phyloP scores from a whole-genome alignment of 2,888 invertebrate genomes.

The Drosophila vallismaia region DNA sequence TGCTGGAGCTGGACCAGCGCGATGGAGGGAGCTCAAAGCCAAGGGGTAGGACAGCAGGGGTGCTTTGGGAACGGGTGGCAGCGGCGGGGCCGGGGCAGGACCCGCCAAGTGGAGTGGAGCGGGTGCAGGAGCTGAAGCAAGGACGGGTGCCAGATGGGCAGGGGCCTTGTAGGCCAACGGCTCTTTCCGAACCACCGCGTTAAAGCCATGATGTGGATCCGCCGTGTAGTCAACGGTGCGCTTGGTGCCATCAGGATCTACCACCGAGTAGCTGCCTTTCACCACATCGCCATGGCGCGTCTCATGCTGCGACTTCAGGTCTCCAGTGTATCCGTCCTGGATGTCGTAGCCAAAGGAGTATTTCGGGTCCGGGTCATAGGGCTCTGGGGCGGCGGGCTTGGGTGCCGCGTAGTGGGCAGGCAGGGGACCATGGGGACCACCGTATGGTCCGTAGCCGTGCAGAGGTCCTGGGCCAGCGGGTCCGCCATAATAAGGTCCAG shows the following conservation, averaged over 20 bases:
- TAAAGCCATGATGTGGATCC: slow-evolving; percentile 84
- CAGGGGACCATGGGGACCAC: slow-evolving; percentile 59
- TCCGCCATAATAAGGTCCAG: slow-evolving; percentile 71
- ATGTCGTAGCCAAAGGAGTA: slow-evolving; percentile 85
- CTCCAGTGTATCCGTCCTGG: slow-evolving; percentile 85
- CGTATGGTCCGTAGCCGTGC: slow-evolving; percentile 71
- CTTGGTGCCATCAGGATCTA: slow-evolving; percentile 87
- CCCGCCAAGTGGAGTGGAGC: slow-evolving; percentile 19
- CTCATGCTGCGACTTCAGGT: slow-evolving; percentile 86
- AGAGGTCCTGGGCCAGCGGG: slow-evolving; percentile 62
- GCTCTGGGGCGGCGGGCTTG: slow-evolving; percentile 79
- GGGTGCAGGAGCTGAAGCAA: slow-evolving; percentile 49
- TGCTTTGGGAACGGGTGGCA: slow-evolving; percentile 71
- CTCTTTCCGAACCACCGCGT: slow-evolving; percentile 83
- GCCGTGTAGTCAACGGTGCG: slow-evolving; percentile 87
- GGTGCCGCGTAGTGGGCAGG: slow-evolving; percentile 70
- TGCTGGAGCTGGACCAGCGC: slow-evolving; percentile 52
- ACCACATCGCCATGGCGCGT: slow-evolving; percentile 87
- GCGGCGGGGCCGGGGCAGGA: slow-evolving; percentile 62
- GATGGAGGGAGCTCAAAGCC: slow-evolving; percentile 52
- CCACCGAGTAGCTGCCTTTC: slow-evolving; percentile 85
- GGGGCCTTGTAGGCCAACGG: slow-evolving; percentile 80
- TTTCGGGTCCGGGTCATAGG: slow-evolving; percentile 83
- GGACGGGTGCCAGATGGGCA: slow-evolving; percentile 55
- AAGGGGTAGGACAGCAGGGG: slow-evolving; percentile 60